Evolutionary conservation across 1,140 invertebrate genomes (phyloP), one percentile per base, ranked within the genome.

Genomic region (Pseudomyrmex gracilis): DNA sequence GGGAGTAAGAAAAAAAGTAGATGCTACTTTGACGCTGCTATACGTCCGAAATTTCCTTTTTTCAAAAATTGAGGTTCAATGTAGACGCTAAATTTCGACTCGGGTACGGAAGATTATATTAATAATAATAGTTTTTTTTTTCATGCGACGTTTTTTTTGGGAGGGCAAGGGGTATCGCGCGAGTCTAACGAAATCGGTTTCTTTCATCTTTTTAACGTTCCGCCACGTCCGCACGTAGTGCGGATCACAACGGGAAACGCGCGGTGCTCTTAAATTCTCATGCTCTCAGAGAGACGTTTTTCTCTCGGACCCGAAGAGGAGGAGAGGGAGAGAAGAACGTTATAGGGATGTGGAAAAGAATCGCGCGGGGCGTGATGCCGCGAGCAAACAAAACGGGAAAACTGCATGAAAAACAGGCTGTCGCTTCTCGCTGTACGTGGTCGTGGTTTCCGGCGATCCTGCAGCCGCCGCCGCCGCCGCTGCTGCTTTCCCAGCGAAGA

Each of bases 321-420:
- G 24, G 45, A 20, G 0, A 8, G 24, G 45, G 43, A 2, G 43
- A n/a, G 22, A 2, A 12, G n/a, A 58, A 5, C 10, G 13, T 17
- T 24, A n/a, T 24, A n/a, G 13, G n/a, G 2, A 24, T 17, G 51
- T 17, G 51, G 53, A 70, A 68, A 71, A 80, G 76, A 80, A 80
- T 80, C 76, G 76, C 20, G 60, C 24, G 45, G 60, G 24, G 47
- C 12, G 76, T 53, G 45, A 49, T 70, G 76, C 76, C 76, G 66
- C 66, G 43, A 43, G 76, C 76, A 71, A 70, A 80, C 76, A 80
- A 80, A 80, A 80, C 76, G 76, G 76, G 66, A 66, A 78, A 71
- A 80, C 76, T 80, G 66, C 76, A 80, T 80, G 76, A 80, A 80
- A 80, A 80, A 80, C 76, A 70, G 76, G 76, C 76, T 80, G 76